Evolutionary conservation across 2,113 vertebrate species (phyloP).

Genomic region (Rhinolophus sinicus): DNA sequence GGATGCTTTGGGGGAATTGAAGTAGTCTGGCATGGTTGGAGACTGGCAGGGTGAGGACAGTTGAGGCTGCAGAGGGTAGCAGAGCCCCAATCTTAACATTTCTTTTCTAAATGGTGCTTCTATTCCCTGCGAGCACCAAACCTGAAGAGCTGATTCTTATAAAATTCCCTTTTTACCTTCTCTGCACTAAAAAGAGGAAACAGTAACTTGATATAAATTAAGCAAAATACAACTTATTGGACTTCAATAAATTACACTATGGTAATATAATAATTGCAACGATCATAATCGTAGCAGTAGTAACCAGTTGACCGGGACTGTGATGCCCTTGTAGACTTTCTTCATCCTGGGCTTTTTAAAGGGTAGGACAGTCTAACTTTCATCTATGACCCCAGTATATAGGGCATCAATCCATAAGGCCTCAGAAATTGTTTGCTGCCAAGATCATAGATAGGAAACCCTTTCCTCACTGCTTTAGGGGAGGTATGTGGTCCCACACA

Average conservation of each 20-base stretch:
- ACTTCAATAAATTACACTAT: neutral
- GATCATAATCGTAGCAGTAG: neutral
- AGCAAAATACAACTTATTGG: neutral
- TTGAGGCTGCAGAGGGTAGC: neutral
- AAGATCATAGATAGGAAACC: neutral
- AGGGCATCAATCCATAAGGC: neutral
- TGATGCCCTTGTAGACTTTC: neutral
- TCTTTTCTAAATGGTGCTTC: neutral
- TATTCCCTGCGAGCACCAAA: neutral
- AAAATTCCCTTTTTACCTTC: neutral
- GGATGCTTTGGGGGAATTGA: fast-evolving
- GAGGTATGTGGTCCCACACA: neutral
- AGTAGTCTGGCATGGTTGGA: too few relatives aligned
- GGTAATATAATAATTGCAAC: neutral
- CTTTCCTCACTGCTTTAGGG: neutral
- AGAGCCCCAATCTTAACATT: neutral
- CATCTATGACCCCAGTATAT: neutral
- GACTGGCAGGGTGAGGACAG: too few relatives aligned
- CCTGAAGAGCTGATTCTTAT: neutral
- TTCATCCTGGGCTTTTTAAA: neutral
- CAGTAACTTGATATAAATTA: neutral
- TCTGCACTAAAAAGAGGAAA: slow-evolving; percentile 29
- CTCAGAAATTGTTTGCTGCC: neutral
- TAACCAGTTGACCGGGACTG: neutral
- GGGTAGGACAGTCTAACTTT: neutral